Conservation (phyloP, 2,113 vertebrate genomes). For the Podarcis raffonei region DNA sequence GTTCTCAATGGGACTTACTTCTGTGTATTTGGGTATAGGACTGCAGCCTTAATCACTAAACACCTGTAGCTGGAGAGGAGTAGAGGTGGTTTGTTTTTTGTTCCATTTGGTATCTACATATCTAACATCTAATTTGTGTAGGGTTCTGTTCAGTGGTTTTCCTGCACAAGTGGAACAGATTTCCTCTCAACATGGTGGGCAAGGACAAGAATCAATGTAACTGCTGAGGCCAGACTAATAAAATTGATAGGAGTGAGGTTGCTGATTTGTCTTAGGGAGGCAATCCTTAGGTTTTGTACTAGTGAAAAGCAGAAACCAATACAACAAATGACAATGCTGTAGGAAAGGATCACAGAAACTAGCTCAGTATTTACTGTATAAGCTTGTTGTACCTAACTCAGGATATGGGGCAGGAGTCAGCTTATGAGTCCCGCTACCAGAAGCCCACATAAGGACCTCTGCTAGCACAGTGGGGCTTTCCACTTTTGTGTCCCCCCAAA, state of each 20-base stretch:
- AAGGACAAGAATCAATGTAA: neutral
- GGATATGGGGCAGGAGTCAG: no score
- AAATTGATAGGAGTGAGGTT: neutral
- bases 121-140: neutral
- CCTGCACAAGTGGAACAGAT: no score
- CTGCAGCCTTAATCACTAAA: neutral
- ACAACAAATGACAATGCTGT: neutral
- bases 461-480: neutral
- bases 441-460: neutral
- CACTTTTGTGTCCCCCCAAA: no score
- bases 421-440: neutral
- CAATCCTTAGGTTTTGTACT: neutral
- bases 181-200: neutral
- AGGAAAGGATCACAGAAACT: neutral
- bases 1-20: neutral
- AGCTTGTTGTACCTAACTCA: neutral
- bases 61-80: neutral
- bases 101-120: neutral
- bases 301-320: neutral
- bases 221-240: neutral
- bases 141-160: no score
- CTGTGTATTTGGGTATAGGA: no score
- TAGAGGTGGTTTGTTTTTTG: neutral
- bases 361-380: neutral
- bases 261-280: neutral